Evolutionary conservation across 2,888 invertebrate genomes (phyloP).

Genomic region (Drosophila nr. fundita): DNA sequence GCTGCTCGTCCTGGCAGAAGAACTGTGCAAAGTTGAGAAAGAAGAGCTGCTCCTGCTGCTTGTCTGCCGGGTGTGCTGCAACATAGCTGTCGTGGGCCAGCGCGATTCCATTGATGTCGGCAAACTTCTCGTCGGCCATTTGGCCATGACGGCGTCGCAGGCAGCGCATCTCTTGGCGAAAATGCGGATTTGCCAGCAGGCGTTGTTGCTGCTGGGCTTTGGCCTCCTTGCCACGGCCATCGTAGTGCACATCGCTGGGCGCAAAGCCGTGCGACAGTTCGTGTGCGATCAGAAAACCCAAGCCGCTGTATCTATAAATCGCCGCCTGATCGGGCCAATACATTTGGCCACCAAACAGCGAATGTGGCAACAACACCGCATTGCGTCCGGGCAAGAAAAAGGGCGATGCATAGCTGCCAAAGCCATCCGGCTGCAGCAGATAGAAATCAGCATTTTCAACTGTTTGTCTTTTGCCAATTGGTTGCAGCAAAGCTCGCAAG

Average conservation of each 20-base stretch:
- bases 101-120: constrained; percentile 49
- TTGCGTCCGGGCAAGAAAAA: constrained; percentile 44
- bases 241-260: constrained; percentile 15
- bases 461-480: not conserved
- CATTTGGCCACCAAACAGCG: constrained; percentile 41
- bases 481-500: constrained; percentile 22
- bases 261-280: constrained; percentile 61
- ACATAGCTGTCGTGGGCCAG: constrained; percentile 46
- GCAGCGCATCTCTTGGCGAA: constrained; percentile 20
- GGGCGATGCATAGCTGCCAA: constrained; percentile 60
- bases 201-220: not conserved
- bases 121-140: constrained; percentile 49
- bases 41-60: constrained; percentile 29
- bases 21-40: constrained; percentile 61
- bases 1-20: constrained; percentile 45
- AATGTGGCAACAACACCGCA: constrained; percentile 46
- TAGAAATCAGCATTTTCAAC: not conserved
- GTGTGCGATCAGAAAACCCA: constrained; percentile 61
- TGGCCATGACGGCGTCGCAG: constrained; percentile 2
- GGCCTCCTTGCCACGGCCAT: constrained; percentile 24
- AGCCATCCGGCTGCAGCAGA: constrained; percentile 27
- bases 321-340: constrained; percentile 32
- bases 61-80: no score
- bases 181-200: constrained; percentile 7
- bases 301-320: constrained; percentile 32